Evolutionary conservation across 53 echinoderm and acorn worm genomes (phyloP), one percentile per base, ranked within the genome.

Genomic region (Holothuria scabra): DNA sequence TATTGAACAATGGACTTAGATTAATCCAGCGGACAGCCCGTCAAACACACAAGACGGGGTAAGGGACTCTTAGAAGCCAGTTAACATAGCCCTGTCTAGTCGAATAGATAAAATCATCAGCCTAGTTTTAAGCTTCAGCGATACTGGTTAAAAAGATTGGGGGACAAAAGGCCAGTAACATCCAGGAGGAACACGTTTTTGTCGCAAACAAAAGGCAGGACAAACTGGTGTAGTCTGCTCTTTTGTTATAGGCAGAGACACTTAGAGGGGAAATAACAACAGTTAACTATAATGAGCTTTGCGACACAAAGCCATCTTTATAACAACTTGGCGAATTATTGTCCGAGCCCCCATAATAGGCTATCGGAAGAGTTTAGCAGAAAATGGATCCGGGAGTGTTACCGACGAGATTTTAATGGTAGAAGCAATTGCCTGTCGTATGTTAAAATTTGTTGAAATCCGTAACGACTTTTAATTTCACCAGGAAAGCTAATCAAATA

Each of bases 211-310:
- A 69, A 69, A 69, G 69, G 69, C 21, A 10, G 34, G 34, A 41
- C 34, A 69, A 69, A 34, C 38, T 69, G 69, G 38, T 69, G 69
- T 69, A 38, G 69, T 41, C 69, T 69, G 69, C 31, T 20, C 69
- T 37, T 69, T 69, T 69, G 69, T 69, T 9, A 18, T 2, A 34
- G 69, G 34, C 12, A 41, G 38, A 69, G 34, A 34, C n/a, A 34
- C 41, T 32, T 69, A 41, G 38, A 69, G 34, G 20, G 38, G 31
- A 32, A 37, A 22, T 34, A 69, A 69, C 69, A 69, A 69, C 69
- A 69, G 38, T 69, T 69, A 41, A 41, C 22, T 41, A 69, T 69
- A 69, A 69, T 69, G 69, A 69, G 69, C 69, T 69, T 69, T 69
- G 35, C n/a, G 3, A 0, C 11, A 52, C 52, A 52, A 52, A 16